A percentile compares a stretch with the other conserved stretches of the same genome.
Conservation (phyloP, 2,888 invertebrate genomes). For the Mythimna pallens region DNA sequence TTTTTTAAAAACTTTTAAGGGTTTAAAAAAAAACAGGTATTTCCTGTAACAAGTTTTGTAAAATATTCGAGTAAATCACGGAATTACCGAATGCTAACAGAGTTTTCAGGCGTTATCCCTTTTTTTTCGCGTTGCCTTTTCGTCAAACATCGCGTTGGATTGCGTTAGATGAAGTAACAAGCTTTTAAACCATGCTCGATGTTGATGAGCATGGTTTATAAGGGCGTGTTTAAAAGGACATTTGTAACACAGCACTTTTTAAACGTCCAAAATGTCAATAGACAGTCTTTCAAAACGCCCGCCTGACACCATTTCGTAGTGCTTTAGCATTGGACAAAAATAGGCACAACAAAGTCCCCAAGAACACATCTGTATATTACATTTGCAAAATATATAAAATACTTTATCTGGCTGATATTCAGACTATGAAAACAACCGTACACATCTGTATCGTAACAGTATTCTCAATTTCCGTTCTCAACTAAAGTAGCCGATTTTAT, state of each 20-base stretch:
- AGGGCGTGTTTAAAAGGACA: too few relatives aligned
- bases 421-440: slow-evolving; percentile 8
- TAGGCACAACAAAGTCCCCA: background rate
- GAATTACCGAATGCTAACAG: too few relatives aligned
- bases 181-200: too few relatives aligned
- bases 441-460: slow-evolving; percentile 14
- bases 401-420: background rate
- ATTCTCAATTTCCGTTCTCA: slow-evolving; percentile 12
- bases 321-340: background rate
- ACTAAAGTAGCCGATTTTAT: slow-evolving; percentile 22
- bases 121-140: too few relatives aligned
- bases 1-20: too few relatives aligned
- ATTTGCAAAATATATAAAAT: slow-evolving; percentile 4
- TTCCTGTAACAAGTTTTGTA: too few relatives aligned
- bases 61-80: too few relatives aligned
- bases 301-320: background rate
- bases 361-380: background rate
- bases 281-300: background rate
- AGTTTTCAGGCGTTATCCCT: too few relatives aligned
- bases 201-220: too few relatives aligned
- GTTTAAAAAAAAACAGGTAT: too few relatives aligned
- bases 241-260: background rate
- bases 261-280: background rate
- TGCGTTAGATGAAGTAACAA: too few relatives aligned
- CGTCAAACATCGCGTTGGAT: too few relatives aligned